Base-by-base conservation (phyloP, 2,113 vertebrate species). In the Paratilapia polleni region DNA sequence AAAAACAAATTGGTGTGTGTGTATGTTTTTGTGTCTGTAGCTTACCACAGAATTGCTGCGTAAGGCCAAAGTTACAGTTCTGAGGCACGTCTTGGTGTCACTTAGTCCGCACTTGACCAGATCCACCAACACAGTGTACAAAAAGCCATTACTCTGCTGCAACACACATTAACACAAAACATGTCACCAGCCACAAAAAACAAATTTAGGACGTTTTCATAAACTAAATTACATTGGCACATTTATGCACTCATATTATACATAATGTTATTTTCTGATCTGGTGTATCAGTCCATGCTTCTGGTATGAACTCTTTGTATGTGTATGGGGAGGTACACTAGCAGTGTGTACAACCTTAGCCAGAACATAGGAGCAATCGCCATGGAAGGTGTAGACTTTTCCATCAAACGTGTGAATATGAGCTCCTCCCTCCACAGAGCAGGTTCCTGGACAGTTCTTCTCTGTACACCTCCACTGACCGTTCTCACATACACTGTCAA, bases 341-440 rank as follows among this genome's bases (percentile, higher is more conserved):
- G 12, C 26, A 36, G 9, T 31, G 19, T 12, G 15, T 36, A 64
- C 62, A 78, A 93, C 94, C 91, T 93, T 85, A 86, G 91, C 94
- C 26, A 88, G 78, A 31, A 95, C 24, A 5, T 95, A 96, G 19
- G 93, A 81, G 59, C 96, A 96, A 52, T 94, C 93, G 5, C 96
- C 96, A 1, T 96, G 94, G 70, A 96, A 96, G 36, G 95, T 95
- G 6, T 97, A 99, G 9, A 43, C 56, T 24, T 96, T 97, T 62
- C 94, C 94, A 60, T 99, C 98, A 0, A 95, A 98, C 0, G 98
- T 97, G 88, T 94, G 95, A 78, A 99, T 88, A 64, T 99, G 97
- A 2, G 97, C 93, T 12, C 97, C 98, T 17, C 98, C 98, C 60
- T 94, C 93, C 43, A 99, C 86, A 0, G 97, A 96, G 88, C 97